Percentiles rank a stretch among this genome's conserved stretches.
Evolutionary conservation across 2,113 vertebrate genomes (phyloP).

Genomic region (Talpa occidentalis): DNA sequence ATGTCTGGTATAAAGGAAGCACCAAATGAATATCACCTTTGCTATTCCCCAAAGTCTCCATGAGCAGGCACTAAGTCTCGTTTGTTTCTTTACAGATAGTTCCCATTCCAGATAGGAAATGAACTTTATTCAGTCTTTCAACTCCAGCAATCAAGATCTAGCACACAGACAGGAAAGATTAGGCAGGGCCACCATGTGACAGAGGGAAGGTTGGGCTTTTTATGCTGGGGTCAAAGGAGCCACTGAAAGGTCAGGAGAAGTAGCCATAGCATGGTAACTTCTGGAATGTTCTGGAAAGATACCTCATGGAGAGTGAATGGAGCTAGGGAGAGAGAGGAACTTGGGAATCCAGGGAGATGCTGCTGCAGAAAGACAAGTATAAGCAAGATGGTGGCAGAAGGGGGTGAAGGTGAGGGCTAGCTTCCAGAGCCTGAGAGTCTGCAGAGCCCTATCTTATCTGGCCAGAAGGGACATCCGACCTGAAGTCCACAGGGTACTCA

Average conservation of each 20-base stretch:
- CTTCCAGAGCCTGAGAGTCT: not conserved
- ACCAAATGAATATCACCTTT: not conserved
- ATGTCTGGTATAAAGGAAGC: not conserved
- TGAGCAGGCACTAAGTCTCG: not conserved
- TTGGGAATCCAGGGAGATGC: not conserved
- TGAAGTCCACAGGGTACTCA: not conserved
- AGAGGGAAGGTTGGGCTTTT: too few relatives aligned
- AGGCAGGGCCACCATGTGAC: too few relatives aligned
- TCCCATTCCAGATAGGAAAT: not conserved
- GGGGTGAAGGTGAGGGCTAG: not conserved
- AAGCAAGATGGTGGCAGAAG: not conserved
- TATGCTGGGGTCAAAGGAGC: not conserved
- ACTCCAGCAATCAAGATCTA: not conserved
- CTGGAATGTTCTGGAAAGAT: not conserved
- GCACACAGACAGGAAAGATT: not conserved
- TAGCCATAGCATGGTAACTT: not conserved
- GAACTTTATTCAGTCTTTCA: not conserved
- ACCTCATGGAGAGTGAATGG: not conserved
- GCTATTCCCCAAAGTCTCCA: not conserved
- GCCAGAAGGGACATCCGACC: not conserved
- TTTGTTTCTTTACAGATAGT: not conserved
- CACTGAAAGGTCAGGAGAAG: not conserved
- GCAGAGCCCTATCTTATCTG: not conserved
- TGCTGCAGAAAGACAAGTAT: fast-evolving
- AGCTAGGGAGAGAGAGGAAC: not conserved